Conservation (phyloP, 2,888 invertebrate genomes). For the Drosophila stalkeri region DNA sequence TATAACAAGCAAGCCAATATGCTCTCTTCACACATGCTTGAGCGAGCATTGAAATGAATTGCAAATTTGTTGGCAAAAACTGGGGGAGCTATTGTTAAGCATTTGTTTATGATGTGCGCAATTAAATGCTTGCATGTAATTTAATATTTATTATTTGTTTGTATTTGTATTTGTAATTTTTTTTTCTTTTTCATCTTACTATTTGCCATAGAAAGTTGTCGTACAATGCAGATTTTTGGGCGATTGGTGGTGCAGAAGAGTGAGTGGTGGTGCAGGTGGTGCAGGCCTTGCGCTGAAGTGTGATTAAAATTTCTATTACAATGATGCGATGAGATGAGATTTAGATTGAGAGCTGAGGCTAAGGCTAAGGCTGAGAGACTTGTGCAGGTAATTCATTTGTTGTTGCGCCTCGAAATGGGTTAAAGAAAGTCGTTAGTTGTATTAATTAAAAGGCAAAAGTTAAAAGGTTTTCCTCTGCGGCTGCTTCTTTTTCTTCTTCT, state of each 20-base stretch:
- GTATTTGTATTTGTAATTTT: neutral
- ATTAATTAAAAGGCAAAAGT: conserved; percentile 72
- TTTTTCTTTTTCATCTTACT: neutral
- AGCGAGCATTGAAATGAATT: conserved; percentile 28
- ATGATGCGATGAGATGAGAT: conserved; percentile 57
- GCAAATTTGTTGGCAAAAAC: conserved; percentile 24
- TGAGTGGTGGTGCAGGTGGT: conserved; percentile 9
- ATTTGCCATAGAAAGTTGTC: conserved; percentile 61
- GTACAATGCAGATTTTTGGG: conserved; percentile 68
- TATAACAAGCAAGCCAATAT: neutral
- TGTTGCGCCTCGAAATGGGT: conserved; percentile 53
- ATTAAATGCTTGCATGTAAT: conserved; percentile 56
- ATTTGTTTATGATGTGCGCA: conserved; percentile 57
- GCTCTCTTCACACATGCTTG: neutral
- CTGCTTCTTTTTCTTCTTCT: neutral
- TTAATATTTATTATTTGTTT: conserved; percentile 32
- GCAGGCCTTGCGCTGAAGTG: conserved; percentile 7
- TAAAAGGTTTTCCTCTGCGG: conserved; percentile 35
- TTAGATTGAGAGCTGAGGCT: conserved; percentile 23
- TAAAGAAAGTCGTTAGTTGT: conserved; percentile 76
- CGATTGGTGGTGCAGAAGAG: neutral
- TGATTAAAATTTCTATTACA: conserved; percentile 69
- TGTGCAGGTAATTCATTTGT: conserved; percentile 42
- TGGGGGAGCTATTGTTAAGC: conserved; percentile 21
- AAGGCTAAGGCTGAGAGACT: conserved; percentile 4